phyloP scores from a whole-genome alignment of 2,888 invertebrate species.

The Abrostola tripartita region DNA sequence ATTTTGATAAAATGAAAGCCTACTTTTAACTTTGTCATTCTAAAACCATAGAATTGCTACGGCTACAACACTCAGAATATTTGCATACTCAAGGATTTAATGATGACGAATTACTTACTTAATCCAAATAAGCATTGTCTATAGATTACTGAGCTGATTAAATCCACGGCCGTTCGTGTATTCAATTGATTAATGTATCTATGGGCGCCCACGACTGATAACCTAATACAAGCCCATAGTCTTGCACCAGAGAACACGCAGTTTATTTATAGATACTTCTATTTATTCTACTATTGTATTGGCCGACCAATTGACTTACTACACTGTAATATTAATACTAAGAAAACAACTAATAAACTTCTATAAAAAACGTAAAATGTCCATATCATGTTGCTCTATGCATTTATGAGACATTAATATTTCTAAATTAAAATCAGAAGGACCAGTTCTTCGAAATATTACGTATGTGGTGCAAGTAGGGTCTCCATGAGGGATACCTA shows the following conservation, averaged over 20 bases:
- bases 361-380: constrained; percentile 21
- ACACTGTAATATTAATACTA: constrained; percentile 14
- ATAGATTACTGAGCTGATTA: constrained; percentile 1
- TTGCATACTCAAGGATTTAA: not conserved
- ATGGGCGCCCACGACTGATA: constrained; percentile 3
- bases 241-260: not conserved
- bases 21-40: no score
- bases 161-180: not conserved
- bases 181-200: constrained; percentile 4
- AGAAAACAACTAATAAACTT: constrained; percentile 30
- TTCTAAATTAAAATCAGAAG: constrained; percentile 23
- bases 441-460: no score
- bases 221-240: not conserved
- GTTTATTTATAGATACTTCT: constrained; percentile 17
- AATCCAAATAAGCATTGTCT: not conserved
- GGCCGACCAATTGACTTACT: constrained; percentile 23
- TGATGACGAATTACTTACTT: not conserved
- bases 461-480: no score
- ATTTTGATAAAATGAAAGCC: no score
- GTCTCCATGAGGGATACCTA: no score
- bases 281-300: constrained; percentile 21
- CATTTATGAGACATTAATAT: constrained; percentile 3
- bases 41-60: no score
- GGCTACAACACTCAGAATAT: not conserved
- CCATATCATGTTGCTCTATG: constrained; percentile 20